Conservation (phyloP, 2,113 vertebrate species). For the Anser cygnoides region DNA sequence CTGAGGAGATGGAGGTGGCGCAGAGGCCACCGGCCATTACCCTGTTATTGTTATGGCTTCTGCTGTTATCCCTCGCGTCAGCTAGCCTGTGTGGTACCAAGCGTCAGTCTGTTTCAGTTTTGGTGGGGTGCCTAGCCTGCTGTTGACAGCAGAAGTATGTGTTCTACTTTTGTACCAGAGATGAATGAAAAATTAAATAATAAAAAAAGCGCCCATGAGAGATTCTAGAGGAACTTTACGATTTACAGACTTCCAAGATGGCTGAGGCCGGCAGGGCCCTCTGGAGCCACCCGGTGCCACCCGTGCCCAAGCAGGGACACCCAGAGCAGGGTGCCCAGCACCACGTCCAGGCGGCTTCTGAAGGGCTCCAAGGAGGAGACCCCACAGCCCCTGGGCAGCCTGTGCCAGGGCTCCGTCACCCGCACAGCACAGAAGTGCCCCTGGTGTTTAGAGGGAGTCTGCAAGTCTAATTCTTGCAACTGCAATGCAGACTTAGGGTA, state of each 20-base stretch:
- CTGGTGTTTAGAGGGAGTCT: not conserved
- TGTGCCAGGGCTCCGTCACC: too few relatives aligned
- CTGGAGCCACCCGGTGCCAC: too few relatives aligned
- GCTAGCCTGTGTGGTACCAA: not conserved
- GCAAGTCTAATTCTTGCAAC: not conserved
- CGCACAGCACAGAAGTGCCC: too few relatives aligned
- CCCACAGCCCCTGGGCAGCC: too few relatives aligned
- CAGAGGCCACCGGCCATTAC: too few relatives aligned
- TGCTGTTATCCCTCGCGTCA: not conserved
- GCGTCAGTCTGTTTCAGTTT: not conserved
- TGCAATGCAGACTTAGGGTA: not conserved
- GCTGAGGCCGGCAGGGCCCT: not conserved
- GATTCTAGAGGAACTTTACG: not conserved
- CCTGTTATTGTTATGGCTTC: too few relatives aligned
- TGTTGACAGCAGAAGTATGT: fast-evolving
- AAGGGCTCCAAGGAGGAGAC: too few relatives aligned
- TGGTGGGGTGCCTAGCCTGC: not conserved
- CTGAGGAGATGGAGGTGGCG: not conserved
- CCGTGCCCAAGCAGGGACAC: too few relatives aligned
- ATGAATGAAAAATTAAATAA: not conserved
- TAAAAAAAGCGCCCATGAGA: not conserved
- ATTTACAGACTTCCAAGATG: not conserved
- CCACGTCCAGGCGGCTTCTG: too few relatives aligned
- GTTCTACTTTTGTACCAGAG: fast-evolving
- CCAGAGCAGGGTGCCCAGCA: too few relatives aligned